Base-by-base conservation (phyloP, 1,140 invertebrate species). In the Neomicropteryx cornuta region DNA sequence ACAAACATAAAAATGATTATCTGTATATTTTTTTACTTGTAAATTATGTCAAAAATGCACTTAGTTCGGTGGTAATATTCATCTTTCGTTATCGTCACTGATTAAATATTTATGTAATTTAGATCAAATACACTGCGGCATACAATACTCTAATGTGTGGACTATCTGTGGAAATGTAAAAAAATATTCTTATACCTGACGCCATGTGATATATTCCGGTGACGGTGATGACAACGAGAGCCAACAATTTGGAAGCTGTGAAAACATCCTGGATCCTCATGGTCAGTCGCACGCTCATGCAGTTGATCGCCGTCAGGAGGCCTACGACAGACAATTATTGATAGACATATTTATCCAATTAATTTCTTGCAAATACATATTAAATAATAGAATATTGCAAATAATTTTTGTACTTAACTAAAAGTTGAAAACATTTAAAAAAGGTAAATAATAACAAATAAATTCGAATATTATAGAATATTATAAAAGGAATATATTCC, bases 261-360 rank as follows among this genome's bases (percentile, higher is more conserved):
- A 94, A 95, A 4, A 94, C 61, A 55, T 87, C 85, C 58, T 95
- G 91, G 3, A 93, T 86, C 30, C 85, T 70, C 71, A 92, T 92
- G 0, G 91, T 80, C 77, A 85, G 84, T 54, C 85, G 75, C 1
- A 94, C 89, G 48, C 87, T 87, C 41, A 79, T 62, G 53, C 88
- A 93, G 58, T 95, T 96, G 32, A 95, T 71, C 11, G 83, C 84
- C 3, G 89, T 94, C 27, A 95, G 66, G 8, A 91, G 49, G 69
- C 81, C 91, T 94, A 62, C 4, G 52, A 56, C 38, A 31, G 41
- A 47, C 41, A 43, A 41, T 13, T 24, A 19, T 38, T n/a, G n/a
- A n/a, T n/a, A n/a, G n/a, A n/a, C n/a, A n/a, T n/a, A n/a, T 8
- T 10, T 8, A 8, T 8, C 8, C 14, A 33, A 33, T n/a, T 11